Evolutionary conservation across 30 jellyfish, hydroid and myxozoan species (phyloP).

Genomic region (Hydra vulgaris): DNA sequence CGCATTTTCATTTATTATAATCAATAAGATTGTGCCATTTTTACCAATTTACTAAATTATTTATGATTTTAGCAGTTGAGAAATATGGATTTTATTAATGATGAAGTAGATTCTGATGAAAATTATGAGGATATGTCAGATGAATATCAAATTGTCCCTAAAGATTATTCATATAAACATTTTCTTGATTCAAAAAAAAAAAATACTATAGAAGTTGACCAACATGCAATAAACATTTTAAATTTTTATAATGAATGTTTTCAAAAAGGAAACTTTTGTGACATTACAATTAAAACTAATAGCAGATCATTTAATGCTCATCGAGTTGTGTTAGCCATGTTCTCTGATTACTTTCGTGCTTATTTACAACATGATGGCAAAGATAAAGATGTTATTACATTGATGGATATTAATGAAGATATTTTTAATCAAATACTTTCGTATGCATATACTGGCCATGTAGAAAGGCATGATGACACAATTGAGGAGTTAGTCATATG

Average conservation of each 20-base stretch:
- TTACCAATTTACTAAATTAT: no score
- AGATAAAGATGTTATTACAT: background rate
- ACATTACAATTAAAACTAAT: background rate
- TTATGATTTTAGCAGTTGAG: no score
- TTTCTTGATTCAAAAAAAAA: background rate
- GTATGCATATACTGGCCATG: slow-evolving; percentile 4
- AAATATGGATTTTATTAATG: no score
- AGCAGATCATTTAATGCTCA: slow-evolving; percentile 15
- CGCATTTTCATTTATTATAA: no score
- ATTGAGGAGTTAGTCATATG: background rate
- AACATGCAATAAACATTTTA: slow-evolving; percentile 5
- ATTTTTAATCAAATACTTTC: slow-evolving; percentile 1
- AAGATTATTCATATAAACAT: background rate
- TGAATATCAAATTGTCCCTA: no score
- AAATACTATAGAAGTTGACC: background rate
- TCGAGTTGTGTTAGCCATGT: slow-evolving; percentile 21
- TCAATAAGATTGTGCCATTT: no score
- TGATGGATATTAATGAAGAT: background rate
- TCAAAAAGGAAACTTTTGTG: background rate
- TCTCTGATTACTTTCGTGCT: slow-evolving; percentile 24
- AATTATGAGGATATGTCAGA: no score
- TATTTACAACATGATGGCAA: slow-evolving; percentile 14
- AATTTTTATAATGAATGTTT: slow-evolving; percentile 4
- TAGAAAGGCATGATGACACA: background rate
- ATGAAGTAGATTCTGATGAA: no score